Base-by-base conservation (phyloP, 2,113 vertebrate genomes). In the Diphyllodes magnificus region DNA sequence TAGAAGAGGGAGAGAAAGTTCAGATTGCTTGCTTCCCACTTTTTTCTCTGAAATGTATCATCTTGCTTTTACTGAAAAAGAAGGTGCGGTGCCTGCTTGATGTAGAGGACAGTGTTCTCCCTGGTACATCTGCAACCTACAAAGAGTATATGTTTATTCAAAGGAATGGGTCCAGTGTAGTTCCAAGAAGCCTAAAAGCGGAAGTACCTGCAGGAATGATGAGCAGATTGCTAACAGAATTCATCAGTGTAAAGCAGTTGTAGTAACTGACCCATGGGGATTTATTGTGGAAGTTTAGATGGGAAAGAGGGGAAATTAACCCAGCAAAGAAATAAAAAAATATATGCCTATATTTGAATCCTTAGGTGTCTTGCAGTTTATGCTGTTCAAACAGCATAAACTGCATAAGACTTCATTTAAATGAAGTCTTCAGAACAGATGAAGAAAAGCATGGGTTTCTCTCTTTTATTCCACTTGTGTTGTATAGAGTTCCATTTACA, bases 181-280 rank as follows among this genome's bases (percentile, higher is more conserved):
- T 96, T 97, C 96, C 96, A 95, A 95, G 95, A 97, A 96, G 92
- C 75, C 96, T 91, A 64, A 95, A 97, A 97, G 85, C 73, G 96
- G 95, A 97, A 98, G 97, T 97, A 97, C 97, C 95, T 98, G 97
- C 80, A 97, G 92, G 82, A 97, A 94, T 15, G 75, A 95, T 90
- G 94, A 96, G 91, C 86, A 97, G 93, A 96, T 96, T 98, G 96
- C 95, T 97, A 97, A 97, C 94, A 97, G 92, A 97, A 97, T 96
- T 96, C 93, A 97, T 66, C 91, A 94, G 79, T 94, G 91, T 96
- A 95, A 97, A 97, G 91, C 78, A 97, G 95, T 95, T 97, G 83
- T 93, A 96, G 73, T 93, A 93, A 93, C 95, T 94, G 93, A 95
- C 91, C 69, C 86, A 44, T n/a, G 54, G 91, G 91, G 72, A 94